phyloP scores from a whole-genome alignment of 2,888 invertebrate species.

The Limnephilus marmoratus region DNA sequence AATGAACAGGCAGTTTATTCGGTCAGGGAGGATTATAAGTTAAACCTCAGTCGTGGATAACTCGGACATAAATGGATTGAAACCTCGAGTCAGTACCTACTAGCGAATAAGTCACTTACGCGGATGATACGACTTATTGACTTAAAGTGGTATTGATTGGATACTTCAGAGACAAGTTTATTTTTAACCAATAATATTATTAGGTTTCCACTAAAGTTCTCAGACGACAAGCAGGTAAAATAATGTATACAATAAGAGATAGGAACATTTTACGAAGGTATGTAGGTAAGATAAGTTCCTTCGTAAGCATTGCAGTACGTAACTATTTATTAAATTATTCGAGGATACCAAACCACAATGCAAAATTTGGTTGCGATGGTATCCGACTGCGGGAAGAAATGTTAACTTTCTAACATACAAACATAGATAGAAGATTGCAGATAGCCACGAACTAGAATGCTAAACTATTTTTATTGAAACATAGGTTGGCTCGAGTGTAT shows the following conservation, averaged over 20 bases:
- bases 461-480: background rate
- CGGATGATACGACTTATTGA: background rate
- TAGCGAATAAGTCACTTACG: background rate
- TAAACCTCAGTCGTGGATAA: background rate
- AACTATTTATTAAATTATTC: background rate
- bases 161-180: background rate
- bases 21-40: constrained; percentile 2
- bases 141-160: background rate
- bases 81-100: background rate
- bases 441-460: background rate
- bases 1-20: background rate
- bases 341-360: background rate
- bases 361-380: background rate
- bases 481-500: background rate
- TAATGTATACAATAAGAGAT: too few relatives aligned
- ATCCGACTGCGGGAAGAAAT: background rate
- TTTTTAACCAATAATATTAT: background rate
- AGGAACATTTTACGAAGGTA: too few relatives aligned
- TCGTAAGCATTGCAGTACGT: background rate
- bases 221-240: too few relatives aligned
- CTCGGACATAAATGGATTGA: background rate
- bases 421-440: background rate
- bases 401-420: background rate
- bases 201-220: background rate
- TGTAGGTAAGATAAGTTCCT: too few relatives aligned